Conservation (phyloP, 2,797 vertebrate species). For the Microtus californicus region DNA sequence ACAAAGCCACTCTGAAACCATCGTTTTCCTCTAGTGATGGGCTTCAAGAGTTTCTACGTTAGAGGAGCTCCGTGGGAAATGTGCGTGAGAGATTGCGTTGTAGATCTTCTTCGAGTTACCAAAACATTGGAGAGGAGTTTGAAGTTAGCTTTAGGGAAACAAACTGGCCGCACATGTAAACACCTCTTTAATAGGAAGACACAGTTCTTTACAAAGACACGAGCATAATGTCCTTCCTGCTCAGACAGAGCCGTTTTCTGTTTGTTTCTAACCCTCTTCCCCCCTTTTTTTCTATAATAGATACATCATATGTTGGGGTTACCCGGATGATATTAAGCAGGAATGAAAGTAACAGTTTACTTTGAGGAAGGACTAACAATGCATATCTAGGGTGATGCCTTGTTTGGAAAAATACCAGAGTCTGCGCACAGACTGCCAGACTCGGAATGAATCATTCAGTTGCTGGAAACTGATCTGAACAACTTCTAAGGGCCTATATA, state of each 20-base stretch:
- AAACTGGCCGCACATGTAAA: not conserved
- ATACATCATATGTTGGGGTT: not conserved
- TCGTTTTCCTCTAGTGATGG: not conserved
- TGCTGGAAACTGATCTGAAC: not conserved
- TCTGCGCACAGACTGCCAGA: not conserved
- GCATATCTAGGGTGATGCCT: not conserved
- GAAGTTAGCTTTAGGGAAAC: constrained; percentile 39
- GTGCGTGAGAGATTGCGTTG: not conserved
- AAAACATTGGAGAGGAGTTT: constrained; percentile 16
- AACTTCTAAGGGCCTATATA: not conserved
- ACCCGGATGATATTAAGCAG: constrained; percentile 1
- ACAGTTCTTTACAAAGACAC: not conserved
- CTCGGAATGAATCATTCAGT: not conserved
- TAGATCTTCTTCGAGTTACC: not conserved
- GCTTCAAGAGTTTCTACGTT: not conserved
- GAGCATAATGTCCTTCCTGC: not conserved
- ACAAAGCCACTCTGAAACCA: not conserved
- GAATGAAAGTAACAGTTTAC: not conserved
- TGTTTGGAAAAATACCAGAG: not conserved
- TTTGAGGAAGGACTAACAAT: not conserved
- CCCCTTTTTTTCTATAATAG: not conserved
- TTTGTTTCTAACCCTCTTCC: not conserved
- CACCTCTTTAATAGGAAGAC: not conserved
- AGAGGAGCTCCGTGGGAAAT: not conserved
- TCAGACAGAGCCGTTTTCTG: constrained; percentile 6